Evolutionary conservation across 2,888 invertebrate species (phyloP).

Genomic region (Metalampra italica): DNA sequence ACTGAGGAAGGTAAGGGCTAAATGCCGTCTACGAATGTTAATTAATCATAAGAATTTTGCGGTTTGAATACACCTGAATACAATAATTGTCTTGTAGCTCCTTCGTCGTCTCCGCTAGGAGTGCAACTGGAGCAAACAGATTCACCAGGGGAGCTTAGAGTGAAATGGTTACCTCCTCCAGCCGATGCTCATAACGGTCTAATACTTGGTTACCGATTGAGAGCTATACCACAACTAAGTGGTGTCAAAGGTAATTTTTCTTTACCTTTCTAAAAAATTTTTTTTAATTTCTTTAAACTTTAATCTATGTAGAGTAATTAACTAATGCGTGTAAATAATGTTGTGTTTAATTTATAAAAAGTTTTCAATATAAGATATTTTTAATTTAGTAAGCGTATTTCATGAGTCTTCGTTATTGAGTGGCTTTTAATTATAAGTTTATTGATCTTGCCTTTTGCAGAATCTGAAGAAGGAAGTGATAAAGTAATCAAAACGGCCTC

Average conservation of each 20-base stretch:
- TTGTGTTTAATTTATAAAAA: no score
- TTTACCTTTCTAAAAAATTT: background rate
- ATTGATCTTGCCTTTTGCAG: conserved; percentile 28
- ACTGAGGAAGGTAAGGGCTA: conserved; percentile 62
- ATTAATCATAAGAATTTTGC: no score
- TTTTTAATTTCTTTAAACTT: background rate
- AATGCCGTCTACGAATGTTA: background rate
- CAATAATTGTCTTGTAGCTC: conserved; percentile 34
- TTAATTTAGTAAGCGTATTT: no score
- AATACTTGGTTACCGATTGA: conserved; percentile 60
- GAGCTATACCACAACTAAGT: conserved; percentile 59
- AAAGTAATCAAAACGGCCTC: conserved; percentile 65
- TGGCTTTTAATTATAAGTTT: no score
- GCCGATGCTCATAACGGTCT: conserved; percentile 67
- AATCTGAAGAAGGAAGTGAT: conserved; percentile 59
- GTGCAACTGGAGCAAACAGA: conserved; percentile 68
- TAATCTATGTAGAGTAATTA: no score
- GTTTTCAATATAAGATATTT: no score
- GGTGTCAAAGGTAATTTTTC: conserved; percentile 50
- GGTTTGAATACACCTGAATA: no score
- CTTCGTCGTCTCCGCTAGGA: conserved; percentile 65
- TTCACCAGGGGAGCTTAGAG: conserved; percentile 62
- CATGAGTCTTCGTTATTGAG: no score
- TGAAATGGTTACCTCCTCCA: conserved; percentile 68
- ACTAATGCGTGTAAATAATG: no score